Conservation (phyloP, 2,888 invertebrate genomes). For the Coleophora flavipennella region DNA sequence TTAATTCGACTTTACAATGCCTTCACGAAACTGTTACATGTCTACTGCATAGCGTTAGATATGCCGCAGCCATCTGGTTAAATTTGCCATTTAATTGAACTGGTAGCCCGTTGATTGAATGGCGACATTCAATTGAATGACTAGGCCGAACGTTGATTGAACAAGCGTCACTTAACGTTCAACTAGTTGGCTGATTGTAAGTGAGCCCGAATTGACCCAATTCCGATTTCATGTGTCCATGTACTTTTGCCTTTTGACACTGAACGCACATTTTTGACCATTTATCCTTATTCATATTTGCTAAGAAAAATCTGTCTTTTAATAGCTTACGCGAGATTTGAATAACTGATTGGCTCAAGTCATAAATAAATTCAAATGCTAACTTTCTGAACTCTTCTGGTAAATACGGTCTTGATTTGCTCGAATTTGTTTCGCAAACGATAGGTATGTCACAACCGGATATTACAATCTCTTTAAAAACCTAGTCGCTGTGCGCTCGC, state of each 20-base stretch:
- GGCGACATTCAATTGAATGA: no score
- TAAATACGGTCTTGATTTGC: constrained; percentile 1
- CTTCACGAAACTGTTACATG: no score
- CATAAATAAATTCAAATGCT: constrained; percentile 1
- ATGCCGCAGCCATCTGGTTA: no score
- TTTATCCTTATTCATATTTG: constrained; percentile 6
- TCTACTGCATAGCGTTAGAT: no score
- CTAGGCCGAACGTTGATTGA: no score
- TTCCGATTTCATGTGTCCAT: constrained; percentile 8
- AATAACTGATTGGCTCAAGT: constrained; percentile 9
- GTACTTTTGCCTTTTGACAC: constrained; percentile 11
- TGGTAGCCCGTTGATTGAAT: no score
- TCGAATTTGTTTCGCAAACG: constrained; percentile 2
- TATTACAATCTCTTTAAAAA: background rate
- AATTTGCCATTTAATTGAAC: no score
- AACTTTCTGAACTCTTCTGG: background rate
- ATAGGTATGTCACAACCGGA: background rate
- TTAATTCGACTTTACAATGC: no score
- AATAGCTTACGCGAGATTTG: constrained; percentile 6
- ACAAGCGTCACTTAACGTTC: no score
- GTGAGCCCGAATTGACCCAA: no score
- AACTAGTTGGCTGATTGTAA: no score
- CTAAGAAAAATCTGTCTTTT: constrained; percentile 9
- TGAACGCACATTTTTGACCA: constrained; percentile 8
- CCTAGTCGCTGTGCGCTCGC: background rate